Percentiles rank a stretch among this genome's conserved stretches.
Conservation (phyloP, 64 coral and sea anemone species). For the Pachyseris speciosa region DNA sequence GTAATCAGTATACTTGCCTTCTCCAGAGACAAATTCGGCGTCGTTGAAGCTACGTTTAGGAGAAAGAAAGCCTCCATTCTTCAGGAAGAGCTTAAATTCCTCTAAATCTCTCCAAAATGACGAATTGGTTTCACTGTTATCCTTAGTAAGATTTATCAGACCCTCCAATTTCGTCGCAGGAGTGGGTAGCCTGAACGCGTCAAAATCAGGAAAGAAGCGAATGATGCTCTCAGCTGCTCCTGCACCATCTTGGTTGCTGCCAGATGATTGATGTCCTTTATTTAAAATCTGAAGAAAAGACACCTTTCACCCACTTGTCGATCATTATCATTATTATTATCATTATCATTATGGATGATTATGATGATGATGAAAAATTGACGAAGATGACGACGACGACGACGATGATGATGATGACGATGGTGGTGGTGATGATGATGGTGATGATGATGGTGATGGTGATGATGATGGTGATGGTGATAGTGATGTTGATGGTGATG, state of each 20-base stretch:
- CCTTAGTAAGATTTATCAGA: conserved; percentile 21
- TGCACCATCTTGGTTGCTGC: neutral
- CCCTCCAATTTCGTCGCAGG: conserved; percentile 45
- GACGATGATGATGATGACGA: no score
- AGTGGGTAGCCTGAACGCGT: conserved; percentile 64
- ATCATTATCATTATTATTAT: no score
- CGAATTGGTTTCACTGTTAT: conserved; percentile 19
- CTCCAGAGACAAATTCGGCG: neutral
- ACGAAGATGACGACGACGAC: no score
- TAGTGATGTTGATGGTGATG: no score
- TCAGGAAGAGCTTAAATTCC: conserved; percentile 32
- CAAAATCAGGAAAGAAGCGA: conserved; percentile 65
- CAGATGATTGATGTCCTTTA: neutral
- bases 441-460: no score
- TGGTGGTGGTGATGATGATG: no score
- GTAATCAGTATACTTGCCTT: neutral
- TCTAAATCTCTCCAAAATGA: conserved; percentile 41
- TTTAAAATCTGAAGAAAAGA: conserved; percentile 66
- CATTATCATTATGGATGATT: no score
- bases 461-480: no score
- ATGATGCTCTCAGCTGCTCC: conserved; percentile 60
- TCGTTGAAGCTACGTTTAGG: neutral
- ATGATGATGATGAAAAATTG: no score
- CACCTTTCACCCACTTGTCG: no score
- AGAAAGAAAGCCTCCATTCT: neutral